Evolutionary conservation across 2,113 vertebrate genomes (phyloP).

Genomic region (Crypturellus undulatus): DNA sequence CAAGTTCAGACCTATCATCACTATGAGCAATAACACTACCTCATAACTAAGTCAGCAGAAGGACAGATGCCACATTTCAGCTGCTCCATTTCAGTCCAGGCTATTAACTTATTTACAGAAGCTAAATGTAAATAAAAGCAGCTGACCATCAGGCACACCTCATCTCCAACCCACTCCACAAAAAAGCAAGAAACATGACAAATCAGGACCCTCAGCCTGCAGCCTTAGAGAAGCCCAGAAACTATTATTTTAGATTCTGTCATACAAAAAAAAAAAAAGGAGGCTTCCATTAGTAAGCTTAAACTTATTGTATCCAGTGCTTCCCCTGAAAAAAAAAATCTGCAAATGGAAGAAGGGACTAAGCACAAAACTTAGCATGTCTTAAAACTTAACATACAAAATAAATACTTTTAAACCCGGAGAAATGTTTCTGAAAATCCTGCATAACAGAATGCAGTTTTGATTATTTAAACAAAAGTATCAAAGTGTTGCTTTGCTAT

Average conservation of each 20-base stretch:
- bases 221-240: background rate
- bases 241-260: background rate
- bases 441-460: background rate
- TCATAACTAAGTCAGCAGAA: background rate
- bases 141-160: background rate
- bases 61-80: background rate
- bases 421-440: background rate
- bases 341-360: background rate
- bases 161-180: background rate
- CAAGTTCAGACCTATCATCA: background rate
- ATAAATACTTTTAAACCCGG: background rate
- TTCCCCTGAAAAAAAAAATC: background rate
- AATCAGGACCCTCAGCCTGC: fast-evolving
- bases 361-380: background rate
- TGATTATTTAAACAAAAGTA: background rate
- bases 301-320: background rate
- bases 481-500: background rate
- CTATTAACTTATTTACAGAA: background rate
- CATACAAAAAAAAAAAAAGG: background rate
- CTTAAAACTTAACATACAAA: background rate
- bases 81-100: background rate
- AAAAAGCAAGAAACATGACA: background rate
- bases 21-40: background rate
- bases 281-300: background rate
- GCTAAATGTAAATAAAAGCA: background rate